phyloP scores from a whole-genome alignment of 2,888 invertebrate genomes.

The Piscicola geometra region DNA sequence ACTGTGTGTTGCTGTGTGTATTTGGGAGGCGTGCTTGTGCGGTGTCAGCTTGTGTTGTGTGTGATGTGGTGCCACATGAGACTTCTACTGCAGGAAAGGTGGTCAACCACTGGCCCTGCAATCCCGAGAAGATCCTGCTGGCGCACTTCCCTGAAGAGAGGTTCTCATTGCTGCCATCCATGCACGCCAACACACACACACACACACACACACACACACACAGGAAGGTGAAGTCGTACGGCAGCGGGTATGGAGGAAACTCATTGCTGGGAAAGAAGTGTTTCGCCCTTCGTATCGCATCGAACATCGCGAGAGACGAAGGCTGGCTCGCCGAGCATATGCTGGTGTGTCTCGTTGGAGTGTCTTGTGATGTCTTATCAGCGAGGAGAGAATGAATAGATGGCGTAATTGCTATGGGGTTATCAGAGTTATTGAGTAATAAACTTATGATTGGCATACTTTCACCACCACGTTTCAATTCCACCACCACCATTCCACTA shows the following conservation, averaged over 20 bases:
- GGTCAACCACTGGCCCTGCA: conserved; percentile 48
- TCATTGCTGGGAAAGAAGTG: conserved; percentile 49
- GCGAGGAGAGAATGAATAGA: too few species aligned
- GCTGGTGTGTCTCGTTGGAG: conserved; percentile 42
- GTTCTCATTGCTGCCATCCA: conserved; percentile 13
- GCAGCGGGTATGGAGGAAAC: conserved; percentile 48
- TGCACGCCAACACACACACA: too few species aligned
- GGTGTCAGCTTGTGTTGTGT: background rate
- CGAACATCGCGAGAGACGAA: conserved; percentile 45
- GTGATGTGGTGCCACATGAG: background rate
- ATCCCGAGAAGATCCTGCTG: conserved; percentile 45
- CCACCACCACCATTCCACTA: too few species aligned
- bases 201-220: too few species aligned
- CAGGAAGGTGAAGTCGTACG: conserved; percentile 44
- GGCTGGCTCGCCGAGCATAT: conserved; percentile 49
- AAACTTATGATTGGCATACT: too few species aligned
- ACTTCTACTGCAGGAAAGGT: conserved; percentile 36
- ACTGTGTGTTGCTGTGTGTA: too few species aligned
- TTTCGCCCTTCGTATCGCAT: conserved; percentile 47
- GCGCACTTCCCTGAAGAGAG: conserved; percentile 45
- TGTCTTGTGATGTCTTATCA: too few species aligned
- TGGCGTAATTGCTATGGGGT: too few species aligned
- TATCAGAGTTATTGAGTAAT: too few species aligned
- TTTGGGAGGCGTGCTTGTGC: too few species aligned
- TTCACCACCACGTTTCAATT: too few species aligned